These are phyloP conservation scores for Drosophila suzukii DNA, from an alignment of 1,140 invertebrate genomes.

Conservation along the genomic window DNA sequence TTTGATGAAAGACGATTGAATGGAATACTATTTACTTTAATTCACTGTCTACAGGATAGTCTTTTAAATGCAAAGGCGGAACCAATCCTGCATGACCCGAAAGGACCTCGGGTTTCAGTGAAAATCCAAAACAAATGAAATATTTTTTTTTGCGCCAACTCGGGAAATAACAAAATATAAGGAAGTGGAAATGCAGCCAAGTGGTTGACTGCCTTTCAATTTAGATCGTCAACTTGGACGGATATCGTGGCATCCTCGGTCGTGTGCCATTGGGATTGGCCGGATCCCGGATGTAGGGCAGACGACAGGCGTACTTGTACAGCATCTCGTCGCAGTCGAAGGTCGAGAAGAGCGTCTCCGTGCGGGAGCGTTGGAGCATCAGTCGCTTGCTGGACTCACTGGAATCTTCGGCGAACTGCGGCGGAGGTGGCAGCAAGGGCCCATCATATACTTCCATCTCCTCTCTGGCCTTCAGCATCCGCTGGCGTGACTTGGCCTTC, in stretches of 20 bases:
- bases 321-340: not conserved
- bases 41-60: too few species aligned
- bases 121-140: not conserved
- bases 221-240: not conserved
- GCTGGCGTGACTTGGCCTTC: not conserved
- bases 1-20: too few species aligned
- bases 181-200: not conserved
- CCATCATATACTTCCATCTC: not conserved
- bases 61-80: not conserved
- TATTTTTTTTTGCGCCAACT: not conserved
- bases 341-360: not conserved
- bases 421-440: not conserved
- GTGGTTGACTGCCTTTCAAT: not conserved
- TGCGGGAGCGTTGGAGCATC: not conserved
- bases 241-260: not conserved
- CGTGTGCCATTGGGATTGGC: not conserved
- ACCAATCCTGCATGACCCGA: not conserved
- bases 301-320: not conserved
- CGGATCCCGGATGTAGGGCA: not conserved
- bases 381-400: not conserved
- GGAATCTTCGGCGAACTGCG: not conserved
- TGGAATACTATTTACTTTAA: too few species aligned
- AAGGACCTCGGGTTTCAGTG: not conserved
- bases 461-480: too few species aligned
- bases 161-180: not conserved